Base-by-base conservation (phyloP, 2,888 invertebrate genomes). In the Drosophila macrospina region DNA sequence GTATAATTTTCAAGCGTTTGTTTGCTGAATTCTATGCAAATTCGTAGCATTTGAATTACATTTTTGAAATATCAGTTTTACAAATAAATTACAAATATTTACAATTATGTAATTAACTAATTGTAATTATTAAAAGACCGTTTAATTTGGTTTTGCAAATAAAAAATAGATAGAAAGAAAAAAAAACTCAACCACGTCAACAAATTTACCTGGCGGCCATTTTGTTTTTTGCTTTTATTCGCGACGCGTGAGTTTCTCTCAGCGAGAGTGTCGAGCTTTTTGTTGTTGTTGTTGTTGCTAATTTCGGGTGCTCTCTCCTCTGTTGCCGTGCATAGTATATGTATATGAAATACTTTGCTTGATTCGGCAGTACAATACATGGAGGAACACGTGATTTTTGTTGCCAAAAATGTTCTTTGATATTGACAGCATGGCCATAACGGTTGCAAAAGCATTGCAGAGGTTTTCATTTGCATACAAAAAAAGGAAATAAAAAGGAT, bases 151-250 rank as follows among this genome's bases (percentile, higher is more conserved):
- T 6, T 15, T 36, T 34, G 50, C 16, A 13, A 26, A 15, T 10
- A 4, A 28, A 11, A 13, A 34, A 41, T 28, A 28, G 8, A 28
- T 7, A 44, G 32, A 34, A 54, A 7, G 37, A 20, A 34, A 54
- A 7, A 42, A 54, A 37, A 65, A 11, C 30, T 16, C 11, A 47
- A 57, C 61, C 81, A 82, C 84, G 84, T 84, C 79, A 63, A 71
- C 78, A 66, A 57, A 51, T 56, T 60, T 64, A 75, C 69, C 72
- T 72, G 76, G 51, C 85, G 67, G 86, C 84, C 84, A 84, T 84
- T 84, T 84, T 84, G 81, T 62, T 62, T 55, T 81, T 75, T 81
- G 45, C n/a, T 54, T 65, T 59, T 44, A 63, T 52, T 60, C 39
- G 57, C 62, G 30, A 70, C 74, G 66, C 69, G 73, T 73, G 73